Conservation (phyloP, 2,113 vertebrate genomes). For the Camelus dromedarius region DNA sequence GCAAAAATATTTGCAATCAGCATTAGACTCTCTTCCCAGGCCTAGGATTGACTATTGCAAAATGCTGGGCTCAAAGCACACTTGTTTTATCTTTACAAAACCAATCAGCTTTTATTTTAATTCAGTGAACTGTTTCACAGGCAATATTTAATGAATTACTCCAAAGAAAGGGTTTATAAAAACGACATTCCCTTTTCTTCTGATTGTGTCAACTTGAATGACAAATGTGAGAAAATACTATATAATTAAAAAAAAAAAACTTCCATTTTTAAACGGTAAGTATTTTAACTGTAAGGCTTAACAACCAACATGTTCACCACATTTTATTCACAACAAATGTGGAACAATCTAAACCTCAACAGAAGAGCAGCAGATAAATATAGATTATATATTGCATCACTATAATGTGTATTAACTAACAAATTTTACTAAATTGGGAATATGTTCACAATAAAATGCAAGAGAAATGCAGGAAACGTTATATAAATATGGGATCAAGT, state of each 20-base stretch:
- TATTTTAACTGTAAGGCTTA: not conserved
- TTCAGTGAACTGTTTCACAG: not conserved
- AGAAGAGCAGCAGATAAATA: not conserved
- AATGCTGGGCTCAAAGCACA: not conserved
- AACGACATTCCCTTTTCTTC: not conserved
- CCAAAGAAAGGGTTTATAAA: not conserved
- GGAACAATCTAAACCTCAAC: not conserved
- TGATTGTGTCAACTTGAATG: not conserved
- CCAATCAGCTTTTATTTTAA: not conserved
- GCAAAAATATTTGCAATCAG: not conserved
- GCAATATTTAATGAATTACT: not conserved
- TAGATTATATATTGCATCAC: not conserved
- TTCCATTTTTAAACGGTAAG: not conserved
- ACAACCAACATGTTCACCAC: not conserved
- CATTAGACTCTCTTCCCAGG: not conserved
- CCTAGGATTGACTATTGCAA: not conserved
- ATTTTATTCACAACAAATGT: not conserved
- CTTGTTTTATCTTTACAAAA: slow-evolving; percentile 12
- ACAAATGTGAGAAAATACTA: not conserved
- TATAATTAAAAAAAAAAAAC: not conserved
- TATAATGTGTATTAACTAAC: not conserved
- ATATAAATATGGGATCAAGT: not conserved
- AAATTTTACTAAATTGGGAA: not conserved
- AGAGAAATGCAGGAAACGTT: not conserved
- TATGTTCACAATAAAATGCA: not conserved